Evolutionary conservation across 2,797 vertebrate species (phyloP), one percentile per base, ranked within the genome.

Genomic region (Lithobates pipiens): DNA sequence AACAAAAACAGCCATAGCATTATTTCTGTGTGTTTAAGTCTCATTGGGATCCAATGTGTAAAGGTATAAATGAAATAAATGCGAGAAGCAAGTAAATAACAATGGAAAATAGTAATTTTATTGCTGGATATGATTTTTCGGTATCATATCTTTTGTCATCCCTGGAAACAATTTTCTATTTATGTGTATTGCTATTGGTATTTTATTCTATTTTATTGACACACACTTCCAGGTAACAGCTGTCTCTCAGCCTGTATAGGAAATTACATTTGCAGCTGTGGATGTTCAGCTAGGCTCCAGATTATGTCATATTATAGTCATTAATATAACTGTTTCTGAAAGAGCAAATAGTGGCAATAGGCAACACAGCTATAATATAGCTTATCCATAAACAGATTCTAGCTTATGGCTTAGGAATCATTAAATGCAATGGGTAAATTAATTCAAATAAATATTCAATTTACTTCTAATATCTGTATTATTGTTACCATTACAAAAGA

Each of bases 161-260:
- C 42, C 29, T 70, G 27, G 25, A 70, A 70, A 65, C 25, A 80
- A 80, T 70, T 61, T 50, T 80, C 65, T 80, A 54, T 70, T 50
- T 70, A 80, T 54, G 65, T 70, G 77, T 80, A 80, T 68, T 32
- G 4, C 65, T 80, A 80, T 68, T 69, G 65, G 77, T 46, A 57
- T 27, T 71, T 71, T 27, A 80, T 80, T 46, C 68, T 54, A 21
- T 71, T 36, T 80, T 71, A 80, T 80, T 80, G 78, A 80, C 68
- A 57, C 46, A 57, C 32, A 57, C 29, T 18, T 36, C 44, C 39
- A 10, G 50, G 76, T 63, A 67, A 78, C 76, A 67, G 32, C 76
- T 78, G 61, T 78, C 34, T 78, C 76, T 78, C 50, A 54, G 25
- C 15, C 29, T 80, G 68, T 54, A 57, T 68, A 57, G 57, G 54